Base-by-base conservation (phyloP, 2,113 vertebrate species). In the Gallinago jamesoni region DNA sequence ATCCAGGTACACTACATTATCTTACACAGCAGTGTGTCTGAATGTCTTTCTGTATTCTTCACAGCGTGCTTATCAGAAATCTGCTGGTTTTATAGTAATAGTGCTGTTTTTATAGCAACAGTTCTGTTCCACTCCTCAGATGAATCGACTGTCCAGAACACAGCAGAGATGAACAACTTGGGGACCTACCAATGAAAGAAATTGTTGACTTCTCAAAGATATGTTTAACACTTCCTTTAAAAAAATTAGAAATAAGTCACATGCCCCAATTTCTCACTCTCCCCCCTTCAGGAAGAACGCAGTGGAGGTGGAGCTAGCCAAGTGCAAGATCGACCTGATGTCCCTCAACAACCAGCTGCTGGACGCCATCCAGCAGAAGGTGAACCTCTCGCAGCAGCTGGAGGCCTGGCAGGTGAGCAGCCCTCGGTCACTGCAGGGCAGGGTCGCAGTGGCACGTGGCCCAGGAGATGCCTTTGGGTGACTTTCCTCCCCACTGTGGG, bases 291-390 rank as follows among this genome's bases (percentile, higher is more conserved):
- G 99, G 98, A 99, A 99, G 98, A 99, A 99, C 4, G 99, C 99
- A 0, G 98, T 99, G 97, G 99, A 99, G 96, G 98, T 99, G 98
- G 99, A 99, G 96, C 97, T 99, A 76, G 98, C 99, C 91, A 99
- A 99, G 95, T 99, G 99, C 98, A 99, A 99, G 97, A 98, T 99
- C 33, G 99, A 99, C 97, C 99, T 99, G 98, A 99, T 99, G 99
- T 99, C 99, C 97, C 98, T 99, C 87, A 99, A 99, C 91, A 99
- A 98, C 97, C 99, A 99, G 94, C 98, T 99, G 75, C 97, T 99
- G 97, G 99, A 99, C 1, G 99, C 99, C 97, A 99, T 99, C 97
- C 99, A 99, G 97, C 99, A 99, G 98, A 99, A 99, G 93, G 98
- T 99, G 96, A 99, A 98, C 97, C 98, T 99, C 96, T 99, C 99